Evolutionary conservation across 2,113 vertebrate species (phyloP).

Genomic region (Ovis aries): ARS-UI_Ramb_v3.0 NC_056055.1:242951001-242951500

Average conservation of each 20-base stretch:
- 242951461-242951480: neutral
- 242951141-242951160: neutral
- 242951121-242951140: neutral
- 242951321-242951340: neutral
- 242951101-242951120: neutral
- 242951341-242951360: neutral
- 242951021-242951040: neutral
- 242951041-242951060: neutral
- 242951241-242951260: neutral
- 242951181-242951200: neutral
- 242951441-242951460: neutral
- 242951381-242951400: neutral
- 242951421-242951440: neutral
- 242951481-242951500: neutral
- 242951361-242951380: neutral
- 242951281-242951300: neutral
- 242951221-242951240: neutral
- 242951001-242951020: neutral
- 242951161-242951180: neutral
- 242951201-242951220: neutral
- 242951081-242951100: neutral
- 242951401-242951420: neutral
- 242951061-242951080: neutral
- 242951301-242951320: neutral
- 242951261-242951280: neutral